A percentile compares a stretch with the other conserved stretches of the same genome.
Evolutionary conservation across 2,113 vertebrate species (phyloP).

Genomic region (Lucifuga dentata): DNA sequence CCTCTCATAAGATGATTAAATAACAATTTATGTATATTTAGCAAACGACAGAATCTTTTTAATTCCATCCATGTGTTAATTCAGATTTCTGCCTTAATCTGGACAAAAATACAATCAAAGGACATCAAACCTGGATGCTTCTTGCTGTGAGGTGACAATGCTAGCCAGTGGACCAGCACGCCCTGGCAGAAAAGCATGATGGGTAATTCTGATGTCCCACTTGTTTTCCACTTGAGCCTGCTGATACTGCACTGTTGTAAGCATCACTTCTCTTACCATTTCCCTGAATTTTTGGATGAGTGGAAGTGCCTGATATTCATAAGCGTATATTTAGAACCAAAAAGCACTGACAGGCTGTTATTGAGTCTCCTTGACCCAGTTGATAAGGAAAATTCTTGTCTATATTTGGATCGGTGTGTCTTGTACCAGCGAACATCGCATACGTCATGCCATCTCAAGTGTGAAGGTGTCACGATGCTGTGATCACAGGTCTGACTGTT

Average conservation of each 20-base stretch:
- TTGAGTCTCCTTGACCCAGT: constrained; percentile 63
- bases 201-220: constrained; percentile 40
- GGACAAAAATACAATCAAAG: too few relatives aligned
- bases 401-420: constrained; percentile 59
- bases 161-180: constrained; percentile 13
- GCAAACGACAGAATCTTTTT: too few relatives aligned
- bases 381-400: constrained; percentile 52
- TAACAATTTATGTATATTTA: too few relatives aligned
- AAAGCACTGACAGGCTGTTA: constrained; percentile 6
- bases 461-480: constrained; percentile 31
- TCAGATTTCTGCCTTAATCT: too few relatives aligned
- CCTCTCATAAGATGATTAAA: too few relatives aligned
- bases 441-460: constrained; percentile 2
- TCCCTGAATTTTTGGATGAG: background rate
- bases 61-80: too few relatives aligned
- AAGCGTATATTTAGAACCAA: too few relatives aligned
- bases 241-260: constrained; percentile 14
- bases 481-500: constrained; percentile 38
- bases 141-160: constrained; percentile 10
- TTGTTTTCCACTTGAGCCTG: constrained; percentile 11
- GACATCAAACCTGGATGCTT: background rate
- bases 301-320: too few relatives aligned
- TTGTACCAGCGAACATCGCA: constrained; percentile 7
- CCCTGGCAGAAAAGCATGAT: constrained; percentile 25
- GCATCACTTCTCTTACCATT: constrained; percentile 19